phyloP scores from a whole-genome alignment of 2,113 vertebrate genomes.

The Limnothrissa miodon region DNA sequence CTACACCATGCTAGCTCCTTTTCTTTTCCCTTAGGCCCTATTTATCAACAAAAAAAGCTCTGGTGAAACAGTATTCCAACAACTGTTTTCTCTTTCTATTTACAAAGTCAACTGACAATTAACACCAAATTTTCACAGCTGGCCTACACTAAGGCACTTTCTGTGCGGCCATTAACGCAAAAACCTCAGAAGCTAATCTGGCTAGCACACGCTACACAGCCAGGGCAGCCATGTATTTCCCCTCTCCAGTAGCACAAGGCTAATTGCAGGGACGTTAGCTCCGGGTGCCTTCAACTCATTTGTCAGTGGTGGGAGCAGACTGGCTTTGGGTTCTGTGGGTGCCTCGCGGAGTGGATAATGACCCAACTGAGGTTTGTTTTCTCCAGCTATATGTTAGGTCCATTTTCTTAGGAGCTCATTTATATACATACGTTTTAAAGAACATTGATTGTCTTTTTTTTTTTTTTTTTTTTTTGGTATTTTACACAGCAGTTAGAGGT shows the following conservation, averaged over 20 bases:
- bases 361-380: constrained; percentile 13
- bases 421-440: neutral
- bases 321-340: constrained; percentile 21
- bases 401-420: constrained; percentile 9
- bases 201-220: neutral
- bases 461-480: neutral
- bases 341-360: neutral
- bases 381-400: neutral
- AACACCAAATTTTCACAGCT: neutral
- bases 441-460: neutral
- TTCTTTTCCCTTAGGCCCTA: neutral
- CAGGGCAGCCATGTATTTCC: neutral
- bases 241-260: constrained; percentile 4
- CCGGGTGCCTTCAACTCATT: constrained; percentile 25
- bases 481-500: constrained; percentile 8
- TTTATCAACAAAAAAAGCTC: neutral
- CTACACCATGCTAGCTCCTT: neutral
- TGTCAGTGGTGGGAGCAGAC: constrained; percentile 21
- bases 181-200: neutral
- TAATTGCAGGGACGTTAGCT: constrained; percentile 20
- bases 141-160: neutral
- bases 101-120: constrained; percentile 24
- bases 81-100: neutral
- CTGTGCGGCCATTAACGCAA: neutral
- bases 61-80: neutral